Base-by-base conservation (phyloP, 2,797 vertebrate species). In the Neosalanx taihuensis region DNA sequence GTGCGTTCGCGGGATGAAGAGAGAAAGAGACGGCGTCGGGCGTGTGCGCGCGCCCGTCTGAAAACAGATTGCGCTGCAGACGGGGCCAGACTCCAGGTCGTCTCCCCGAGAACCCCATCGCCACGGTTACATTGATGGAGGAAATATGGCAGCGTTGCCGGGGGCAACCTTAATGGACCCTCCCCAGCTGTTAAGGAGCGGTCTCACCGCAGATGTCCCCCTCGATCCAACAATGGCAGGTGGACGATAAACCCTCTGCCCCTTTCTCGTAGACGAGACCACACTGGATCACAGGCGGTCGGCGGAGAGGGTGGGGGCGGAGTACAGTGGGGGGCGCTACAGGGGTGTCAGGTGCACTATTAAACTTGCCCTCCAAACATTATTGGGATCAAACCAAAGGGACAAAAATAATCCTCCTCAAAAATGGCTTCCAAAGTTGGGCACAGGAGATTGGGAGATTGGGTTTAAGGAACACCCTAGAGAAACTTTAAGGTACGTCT, bases 11-110 rank as follows among this genome's bases (percentile, higher is more conserved):
- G 23, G 23, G 23, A 26, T 26, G 1, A 49, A n/a, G 18, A 18
- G 12, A 5, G 49, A 57, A 7, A 57, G 58, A 26, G 58, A 9
- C 18, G 51, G 61, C 4, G 60, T 26, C 1, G 26, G 56, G 60
- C 10, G 61, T 64, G 70, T 51, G 53, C 6, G 35, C 13, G n/a
- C 23, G 53, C 46, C 12, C 30, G 7, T 75, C 78, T 72, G 71
- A 73, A 85, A 87, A 81, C 89, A 90, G 89, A 90, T 90, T 90
- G 89, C 82, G n/a, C 33, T 4, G 49, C 76, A 80, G 83, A 83
- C 65, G 64, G 81, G 86, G 87, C 86, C 83, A 69, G 71, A 77
- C 83, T 82, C 81, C 72, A 64, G 78, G 84, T 87, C 85, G 84
- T 80, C 86, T 82, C 78, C 53, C 80, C 76, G 37, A 72, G 65